Conservation (phyloP, 1,140 invertebrate species). For the Heliconius eleuchia region DNA sequence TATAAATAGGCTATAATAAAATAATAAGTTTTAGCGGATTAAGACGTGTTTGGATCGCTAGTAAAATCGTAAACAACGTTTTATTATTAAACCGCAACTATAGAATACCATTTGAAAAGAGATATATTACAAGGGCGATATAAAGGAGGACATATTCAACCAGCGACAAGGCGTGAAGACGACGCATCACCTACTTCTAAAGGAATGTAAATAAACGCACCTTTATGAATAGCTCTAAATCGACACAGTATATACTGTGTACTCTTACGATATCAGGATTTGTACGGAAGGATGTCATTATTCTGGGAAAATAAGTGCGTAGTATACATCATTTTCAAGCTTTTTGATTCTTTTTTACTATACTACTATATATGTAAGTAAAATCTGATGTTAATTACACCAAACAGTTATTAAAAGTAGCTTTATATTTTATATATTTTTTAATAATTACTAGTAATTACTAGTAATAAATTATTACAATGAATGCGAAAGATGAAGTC, state of each 20-base stretch:
- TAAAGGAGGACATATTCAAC: slow-evolving; percentile 52
- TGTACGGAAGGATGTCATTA: slow-evolving; percentile 30
- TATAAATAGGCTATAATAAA: too few species aligned
- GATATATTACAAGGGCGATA: slow-evolving; percentile 26
- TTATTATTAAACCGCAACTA: slow-evolving; percentile 24
- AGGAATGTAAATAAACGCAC: slow-evolving; percentile 68
- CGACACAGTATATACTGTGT: slow-evolving; percentile 40
- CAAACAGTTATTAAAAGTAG: too few species aligned
- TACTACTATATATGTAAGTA: too few species aligned
- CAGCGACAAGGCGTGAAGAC: slow-evolving; percentile 56
- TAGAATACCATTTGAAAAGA: slow-evolving; percentile 30
- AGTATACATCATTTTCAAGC: not conserved
- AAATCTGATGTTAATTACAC: too few species aligned
- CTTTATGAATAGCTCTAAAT: slow-evolving; percentile 63
- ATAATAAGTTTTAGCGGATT: too few species aligned
- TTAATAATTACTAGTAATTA: too few species aligned
- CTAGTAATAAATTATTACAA: too few species aligned
- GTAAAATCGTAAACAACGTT: slow-evolving; percentile 33
- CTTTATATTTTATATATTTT: too few species aligned
- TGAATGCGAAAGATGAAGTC: too few species aligned
- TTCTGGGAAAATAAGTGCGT: slow-evolving; percentile 20
- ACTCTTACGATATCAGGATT: slow-evolving; percentile 43
- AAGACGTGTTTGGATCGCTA: not conserved
- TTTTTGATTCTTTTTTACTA: too few species aligned
- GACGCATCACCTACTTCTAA: slow-evolving; percentile 67